Conservation (phyloP, 2,888 invertebrate species). For the Griposia aprilina region DNA sequence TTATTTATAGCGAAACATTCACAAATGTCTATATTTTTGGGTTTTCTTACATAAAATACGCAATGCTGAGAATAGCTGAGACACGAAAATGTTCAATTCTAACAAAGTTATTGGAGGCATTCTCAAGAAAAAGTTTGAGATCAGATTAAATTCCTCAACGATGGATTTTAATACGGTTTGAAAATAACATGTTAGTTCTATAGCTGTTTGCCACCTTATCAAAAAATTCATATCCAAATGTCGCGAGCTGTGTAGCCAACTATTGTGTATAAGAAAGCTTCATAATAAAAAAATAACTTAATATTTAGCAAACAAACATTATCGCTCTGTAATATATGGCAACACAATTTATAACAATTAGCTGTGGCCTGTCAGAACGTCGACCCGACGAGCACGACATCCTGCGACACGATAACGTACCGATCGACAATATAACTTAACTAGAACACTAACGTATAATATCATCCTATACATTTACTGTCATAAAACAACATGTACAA, state of each 20-base stretch:
- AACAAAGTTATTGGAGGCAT: conserved; percentile 7
- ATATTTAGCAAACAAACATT: conserved; percentile 49
- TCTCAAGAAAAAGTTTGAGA: conserved; percentile 19
- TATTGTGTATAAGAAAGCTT: conserved; percentile 3
- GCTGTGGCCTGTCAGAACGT: conserved; percentile 82
- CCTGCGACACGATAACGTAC: conserved; percentile 80
- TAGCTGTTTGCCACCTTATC: background rate
- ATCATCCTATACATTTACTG: conserved; percentile 30
- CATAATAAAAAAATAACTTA: conserved; percentile 1
- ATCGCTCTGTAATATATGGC: conserved; percentile 56
- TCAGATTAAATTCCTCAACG: conserved; percentile 29
- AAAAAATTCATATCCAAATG: background rate
- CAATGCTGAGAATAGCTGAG: background rate
- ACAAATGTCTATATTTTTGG: conserved; percentile 21
- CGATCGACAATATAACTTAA: conserved; percentile 73
- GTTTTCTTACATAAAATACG: conserved; percentile 22
- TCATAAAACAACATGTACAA: conserved; percentile 12
- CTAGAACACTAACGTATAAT: conserved; percentile 68
- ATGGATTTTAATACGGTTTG: conserved; percentile 3
- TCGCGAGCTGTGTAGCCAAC: background rate
- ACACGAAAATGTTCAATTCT: conserved; percentile 8
- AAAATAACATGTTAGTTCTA: background rate
- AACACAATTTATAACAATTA: conserved; percentile 83
- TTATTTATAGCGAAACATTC: conserved; percentile 45
- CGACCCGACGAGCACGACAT: conserved; percentile 84